Evolutionary conservation across 2,888 invertebrate species (phyloP).

Genomic region (Falcaria lacertinaria): DNA sequence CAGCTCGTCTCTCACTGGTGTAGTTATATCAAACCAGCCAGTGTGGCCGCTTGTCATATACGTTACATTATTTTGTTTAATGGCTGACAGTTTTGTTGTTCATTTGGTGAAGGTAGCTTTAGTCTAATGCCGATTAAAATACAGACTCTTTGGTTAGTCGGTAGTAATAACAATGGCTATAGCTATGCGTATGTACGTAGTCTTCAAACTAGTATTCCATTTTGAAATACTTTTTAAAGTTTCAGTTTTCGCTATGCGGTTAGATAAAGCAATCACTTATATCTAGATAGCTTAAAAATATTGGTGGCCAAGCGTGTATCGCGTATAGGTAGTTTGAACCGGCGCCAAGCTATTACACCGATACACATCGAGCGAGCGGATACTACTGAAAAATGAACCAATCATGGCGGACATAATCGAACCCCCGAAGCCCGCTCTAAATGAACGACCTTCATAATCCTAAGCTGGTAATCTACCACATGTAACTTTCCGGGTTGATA

Average conservation of each 20-base stretch:
- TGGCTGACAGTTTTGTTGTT: too few species aligned
- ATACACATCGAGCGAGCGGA: slow-evolving; percentile 19
- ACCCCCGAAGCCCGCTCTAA: slow-evolving; percentile 9
- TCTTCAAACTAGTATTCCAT: too few species aligned
- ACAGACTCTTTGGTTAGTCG: too few species aligned
- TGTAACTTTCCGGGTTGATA: slow-evolving; percentile 48
- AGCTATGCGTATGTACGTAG: too few species aligned
- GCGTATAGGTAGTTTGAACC: slow-evolving; percentile 19
- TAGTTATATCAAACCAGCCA: too few species aligned
- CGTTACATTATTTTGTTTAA: too few species aligned
- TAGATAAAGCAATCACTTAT: slow-evolving; percentile 4
- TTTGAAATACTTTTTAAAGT: not conserved
- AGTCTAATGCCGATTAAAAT: too few species aligned
- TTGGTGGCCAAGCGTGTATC: not conserved
- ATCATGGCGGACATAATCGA: slow-evolving; percentile 5
- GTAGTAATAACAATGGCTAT: too few species aligned
- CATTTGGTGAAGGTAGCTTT: too few species aligned
- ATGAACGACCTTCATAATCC: slow-evolving; percentile 24
- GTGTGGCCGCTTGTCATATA: too few species aligned
- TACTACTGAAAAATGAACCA: slow-evolving; percentile 13
- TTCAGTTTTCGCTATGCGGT: not conserved
- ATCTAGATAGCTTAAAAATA: slow-evolving; percentile 2
- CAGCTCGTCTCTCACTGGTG: slow-evolving; percentile 19
- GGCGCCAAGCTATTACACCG: slow-evolving; percentile 28
- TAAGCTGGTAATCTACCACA: slow-evolving; percentile 37